phyloP scores from a whole-genome alignment of 1,140 invertebrate species.

The Drosophila pseudoobscura region DNA sequence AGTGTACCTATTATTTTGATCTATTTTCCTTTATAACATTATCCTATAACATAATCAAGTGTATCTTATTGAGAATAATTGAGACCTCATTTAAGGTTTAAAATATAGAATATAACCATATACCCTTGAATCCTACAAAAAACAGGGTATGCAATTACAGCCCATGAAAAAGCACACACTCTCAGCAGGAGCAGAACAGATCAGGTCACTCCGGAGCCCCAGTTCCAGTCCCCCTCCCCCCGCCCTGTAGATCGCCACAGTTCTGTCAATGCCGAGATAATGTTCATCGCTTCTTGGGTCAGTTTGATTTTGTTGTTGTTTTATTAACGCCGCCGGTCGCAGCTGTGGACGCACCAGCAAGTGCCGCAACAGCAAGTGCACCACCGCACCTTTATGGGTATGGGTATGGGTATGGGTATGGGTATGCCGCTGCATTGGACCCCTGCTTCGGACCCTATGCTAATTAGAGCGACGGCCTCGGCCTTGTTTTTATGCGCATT shows the following conservation, averaged over 20 bases:
- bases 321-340: conserved; percentile 20
- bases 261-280: conserved; percentile 57
- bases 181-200: conserved; percentile 35
- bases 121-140: no score
- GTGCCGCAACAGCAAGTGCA: conserved; percentile 56
- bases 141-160: conserved; percentile 4
- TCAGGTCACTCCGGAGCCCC: conserved; percentile 22
- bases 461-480: conserved; percentile 78
- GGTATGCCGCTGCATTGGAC: neutral
- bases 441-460: conserved; percentile 52
- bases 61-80: no score
- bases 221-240: conserved; percentile 2
- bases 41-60: no score
- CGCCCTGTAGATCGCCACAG: conserved; percentile 15
- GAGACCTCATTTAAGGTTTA: no score
- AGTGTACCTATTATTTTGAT: no score
- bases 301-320: conserved; percentile 60
- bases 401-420: neutral
- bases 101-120: no score
- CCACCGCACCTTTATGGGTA: conserved; percentile 51
- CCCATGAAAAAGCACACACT: conserved; percentile 24
- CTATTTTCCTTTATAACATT: no score
- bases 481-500: conserved; percentile 77
- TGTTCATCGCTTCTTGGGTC: conserved; percentile 28
- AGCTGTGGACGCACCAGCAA: no score